phyloP scores from a whole-genome alignment of 2,888 invertebrate species.

The Antheraea yamamai region DNA sequence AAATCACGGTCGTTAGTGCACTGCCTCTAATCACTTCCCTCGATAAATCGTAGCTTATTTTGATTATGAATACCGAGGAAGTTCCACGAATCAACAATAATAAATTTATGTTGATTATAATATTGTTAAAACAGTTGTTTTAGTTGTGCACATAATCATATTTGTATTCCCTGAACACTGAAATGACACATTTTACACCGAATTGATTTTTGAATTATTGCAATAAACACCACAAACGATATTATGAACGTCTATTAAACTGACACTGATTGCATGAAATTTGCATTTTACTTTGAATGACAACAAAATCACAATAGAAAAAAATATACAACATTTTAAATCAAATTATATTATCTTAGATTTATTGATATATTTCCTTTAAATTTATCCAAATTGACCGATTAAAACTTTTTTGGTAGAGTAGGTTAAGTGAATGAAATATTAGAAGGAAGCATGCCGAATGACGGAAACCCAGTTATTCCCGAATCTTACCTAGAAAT shows the following conservation, averaged over 20 bases:
- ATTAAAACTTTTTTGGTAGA: slow-evolving; percentile 37
- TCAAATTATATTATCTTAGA: slow-evolving; percentile 1
- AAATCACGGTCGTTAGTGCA: slow-evolving; percentile 78
- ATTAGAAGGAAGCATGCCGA: slow-evolving; percentile 69
- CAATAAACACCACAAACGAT: slow-evolving; percentile 51
- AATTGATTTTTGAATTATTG: slow-evolving; percentile 51
- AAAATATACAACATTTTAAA: slow-evolving; percentile 27
- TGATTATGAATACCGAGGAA: slow-evolving; percentile 69
- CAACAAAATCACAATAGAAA: slow-evolving; percentile 14
- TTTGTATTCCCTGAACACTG: slow-evolving; percentile 51
- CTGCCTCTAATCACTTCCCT: slow-evolving; percentile 73
- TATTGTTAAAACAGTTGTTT: slow-evolving; percentile 40
- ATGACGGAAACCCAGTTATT: slow-evolving; percentile 57
- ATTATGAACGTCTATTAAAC: slow-evolving; percentile 57
- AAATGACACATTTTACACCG: slow-evolving; percentile 52
- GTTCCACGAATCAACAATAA: slow-evolving; percentile 77
- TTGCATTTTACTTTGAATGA: slow-evolving; percentile 50
- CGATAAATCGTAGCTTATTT: slow-evolving; percentile 67
- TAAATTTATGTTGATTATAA: slow-evolving; percentile 38
- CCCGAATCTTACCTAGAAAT: slow-evolving; percentile 41
- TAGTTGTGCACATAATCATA: slow-evolving; percentile 52
- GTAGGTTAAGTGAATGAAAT: slow-evolving; percentile 59
- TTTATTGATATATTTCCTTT: slow-evolving; percentile 11
- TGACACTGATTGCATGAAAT: slow-evolving; percentile 71
- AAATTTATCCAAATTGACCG: slow-evolving; percentile 13